These are phyloP conservation scores for Xiphias gladius DNA, from an alignment of 2,113 vertebrate species.

Conservation along the genomic window DNA sequence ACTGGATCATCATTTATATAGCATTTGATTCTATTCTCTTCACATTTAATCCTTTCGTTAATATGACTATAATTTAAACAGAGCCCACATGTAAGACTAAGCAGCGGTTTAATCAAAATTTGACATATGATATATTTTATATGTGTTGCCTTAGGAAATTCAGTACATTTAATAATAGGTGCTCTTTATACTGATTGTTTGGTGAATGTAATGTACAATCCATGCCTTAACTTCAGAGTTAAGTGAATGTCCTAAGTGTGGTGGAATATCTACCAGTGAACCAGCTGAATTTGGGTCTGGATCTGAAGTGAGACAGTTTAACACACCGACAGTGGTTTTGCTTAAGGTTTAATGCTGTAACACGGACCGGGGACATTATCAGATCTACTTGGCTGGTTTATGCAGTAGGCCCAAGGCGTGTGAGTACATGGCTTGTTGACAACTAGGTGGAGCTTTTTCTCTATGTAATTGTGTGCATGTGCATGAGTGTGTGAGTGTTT, in stretches of 20 bases:
- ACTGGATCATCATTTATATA: too few relatives aligned
- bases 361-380: conserved; percentile 5
- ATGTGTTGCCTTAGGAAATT: background rate
- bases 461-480: background rate
- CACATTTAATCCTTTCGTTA: background rate
- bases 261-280: background rate
- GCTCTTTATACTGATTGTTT: background rate
- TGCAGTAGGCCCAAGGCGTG: conserved; percentile 27
- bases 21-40: background rate
- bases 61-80: background rate
- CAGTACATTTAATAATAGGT: background rate
- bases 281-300: conserved; percentile 1
- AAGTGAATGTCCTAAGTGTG: too few relatives aligned
- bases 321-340: background rate
- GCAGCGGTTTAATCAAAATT: background rate
- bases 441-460: conserved; percentile 17
- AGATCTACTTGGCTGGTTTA: conserved; percentile 23
- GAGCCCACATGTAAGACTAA: background rate
- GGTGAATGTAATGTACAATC: background rate
- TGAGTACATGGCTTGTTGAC: conserved; percentile 27
- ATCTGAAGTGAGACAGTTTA: conserved; percentile 1
- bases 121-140: background rate
- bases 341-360: conserved; percentile 20
- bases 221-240: background rate
- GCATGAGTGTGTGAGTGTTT: background rate